Conservation (phyloP, 2,888 invertebrate genomes). For the Megastigmus dorsalis region DNA sequence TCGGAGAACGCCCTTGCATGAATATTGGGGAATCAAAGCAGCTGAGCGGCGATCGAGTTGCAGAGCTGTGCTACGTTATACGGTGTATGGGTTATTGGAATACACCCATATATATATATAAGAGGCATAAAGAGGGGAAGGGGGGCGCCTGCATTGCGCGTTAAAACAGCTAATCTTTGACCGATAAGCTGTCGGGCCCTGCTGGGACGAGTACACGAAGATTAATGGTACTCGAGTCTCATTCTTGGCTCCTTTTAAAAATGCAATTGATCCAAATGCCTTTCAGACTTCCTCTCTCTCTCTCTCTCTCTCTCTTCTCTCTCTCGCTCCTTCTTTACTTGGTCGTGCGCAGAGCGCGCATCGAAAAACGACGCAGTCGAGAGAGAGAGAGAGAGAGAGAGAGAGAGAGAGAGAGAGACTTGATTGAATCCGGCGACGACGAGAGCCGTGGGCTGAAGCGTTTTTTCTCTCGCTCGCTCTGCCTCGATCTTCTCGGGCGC, state of each 20-base stretch:
- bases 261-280: constrained; percentile 27
- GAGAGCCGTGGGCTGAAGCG: constrained; percentile 11
- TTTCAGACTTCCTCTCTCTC: constrained; percentile 4
- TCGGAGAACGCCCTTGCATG: constrained; percentile 5
- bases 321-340: neutral
- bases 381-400: neutral
- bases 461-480: constrained; percentile 8
- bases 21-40: constrained; percentile 1
- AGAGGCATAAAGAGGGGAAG: neutral
- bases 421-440: constrained; percentile 30
- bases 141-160: constrained; percentile 2
- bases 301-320: neutral
- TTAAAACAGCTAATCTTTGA: constrained; percentile 18
- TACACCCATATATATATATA: neutral
- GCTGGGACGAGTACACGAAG: neutral
- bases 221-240: constrained; percentile 13
- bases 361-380: neutral
- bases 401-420: neutral
- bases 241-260: constrained; percentile 22
- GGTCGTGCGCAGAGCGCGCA: neutral
- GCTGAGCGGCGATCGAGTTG: no score
- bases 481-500: constrained; percentile 28
- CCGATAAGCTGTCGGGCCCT: constrained; percentile 3
- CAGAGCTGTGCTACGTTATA: no score
- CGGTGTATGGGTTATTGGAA: neutral